Evolutionary conservation across 2,797 vertebrate species (phyloP).

Genomic region (Cercopithecus neglectus): DNA sequence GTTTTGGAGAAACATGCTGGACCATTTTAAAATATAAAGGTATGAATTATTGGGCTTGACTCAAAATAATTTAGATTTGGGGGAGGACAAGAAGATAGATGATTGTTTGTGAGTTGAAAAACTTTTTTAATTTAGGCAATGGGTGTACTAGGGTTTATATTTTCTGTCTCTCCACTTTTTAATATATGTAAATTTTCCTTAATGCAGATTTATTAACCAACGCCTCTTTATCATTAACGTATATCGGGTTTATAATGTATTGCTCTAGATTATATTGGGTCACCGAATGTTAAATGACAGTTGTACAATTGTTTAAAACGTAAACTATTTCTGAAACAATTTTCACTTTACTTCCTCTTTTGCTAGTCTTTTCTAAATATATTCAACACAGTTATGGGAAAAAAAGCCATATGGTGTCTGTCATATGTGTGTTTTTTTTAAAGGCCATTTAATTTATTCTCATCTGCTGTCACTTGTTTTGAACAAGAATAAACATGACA

Average conservation of each 20-base stretch:
- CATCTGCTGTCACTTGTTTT: constrained; percentile 43
- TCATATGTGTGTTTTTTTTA: background rate
- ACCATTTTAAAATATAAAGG: background rate
- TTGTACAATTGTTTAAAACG: background rate
- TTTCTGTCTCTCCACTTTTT: background rate
- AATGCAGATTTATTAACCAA: background rate
- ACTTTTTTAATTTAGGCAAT: background rate
- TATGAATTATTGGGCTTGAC: background rate
- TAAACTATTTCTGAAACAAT: background rate
- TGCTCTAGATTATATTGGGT: background rate
- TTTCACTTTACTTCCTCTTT: background rate
- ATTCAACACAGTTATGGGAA: background rate
- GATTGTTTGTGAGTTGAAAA: background rate
- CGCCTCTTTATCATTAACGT: background rate
- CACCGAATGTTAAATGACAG: background rate
- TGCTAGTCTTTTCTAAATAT: background rate
- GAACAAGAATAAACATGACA: constrained; percentile 52
- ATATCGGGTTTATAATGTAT: background rate
- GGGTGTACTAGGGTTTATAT: background rate
- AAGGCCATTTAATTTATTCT: constrained; percentile 43
- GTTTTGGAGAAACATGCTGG: background rate
- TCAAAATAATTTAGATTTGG: background rate
- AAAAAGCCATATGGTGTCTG: constrained; percentile 1
- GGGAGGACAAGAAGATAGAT: background rate
- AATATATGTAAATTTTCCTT: background rate